Conservation (phyloP, 2,888 invertebrate species). For the Rhagophthalmus giganteus region DNA sequence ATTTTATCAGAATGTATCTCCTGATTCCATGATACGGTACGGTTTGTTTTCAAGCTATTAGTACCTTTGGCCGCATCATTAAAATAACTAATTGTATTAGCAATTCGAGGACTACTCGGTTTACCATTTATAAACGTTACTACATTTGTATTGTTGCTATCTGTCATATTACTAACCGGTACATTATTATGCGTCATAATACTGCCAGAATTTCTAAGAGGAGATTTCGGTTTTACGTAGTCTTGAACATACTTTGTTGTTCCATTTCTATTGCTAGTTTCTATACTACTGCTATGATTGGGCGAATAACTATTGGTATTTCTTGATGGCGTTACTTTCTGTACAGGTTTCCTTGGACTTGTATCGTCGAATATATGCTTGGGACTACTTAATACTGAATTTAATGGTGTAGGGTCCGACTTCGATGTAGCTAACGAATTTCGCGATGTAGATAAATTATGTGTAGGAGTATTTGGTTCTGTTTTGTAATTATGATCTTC, state of each 20-base stretch:
- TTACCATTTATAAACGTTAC: conserved; percentile 49
- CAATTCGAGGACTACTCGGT: conserved; percentile 56
- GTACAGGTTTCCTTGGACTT: conserved; percentile 68
- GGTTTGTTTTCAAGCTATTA: conserved; percentile 45
- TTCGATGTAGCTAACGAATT: conserved; percentile 53
- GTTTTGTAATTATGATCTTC: conserved; percentile 61
- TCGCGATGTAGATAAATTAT: conserved; percentile 55
- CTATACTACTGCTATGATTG: conserved; percentile 36
- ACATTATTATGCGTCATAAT: conserved; percentile 64
- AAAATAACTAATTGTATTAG: conserved; percentile 63
- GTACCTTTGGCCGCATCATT: conserved; percentile 60
- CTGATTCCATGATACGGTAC: conserved; percentile 73
- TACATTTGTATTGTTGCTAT: conserved; percentile 54
- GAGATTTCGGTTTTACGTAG: conserved; percentile 70
- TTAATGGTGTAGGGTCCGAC: conserved; percentile 58
- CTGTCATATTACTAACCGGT: conserved; percentile 52
- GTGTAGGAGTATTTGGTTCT: conserved; percentile 58
- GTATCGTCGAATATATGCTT: conserved; percentile 62
- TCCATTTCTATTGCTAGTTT: conserved; percentile 55
- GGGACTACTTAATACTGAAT: conserved; percentile 58
- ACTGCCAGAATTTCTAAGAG: conserved; percentile 64
- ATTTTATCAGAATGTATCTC: conserved; percentile 73
- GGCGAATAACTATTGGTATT: conserved; percentile 56
- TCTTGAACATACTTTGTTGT: conserved; percentile 41
- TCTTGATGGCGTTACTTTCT: conserved; percentile 79